Evolutionary conservation across 2,888 invertebrate genomes (phyloP), one percentile per base, ranked within the genome.

Genomic region (Spodoptera picta): DNA sequence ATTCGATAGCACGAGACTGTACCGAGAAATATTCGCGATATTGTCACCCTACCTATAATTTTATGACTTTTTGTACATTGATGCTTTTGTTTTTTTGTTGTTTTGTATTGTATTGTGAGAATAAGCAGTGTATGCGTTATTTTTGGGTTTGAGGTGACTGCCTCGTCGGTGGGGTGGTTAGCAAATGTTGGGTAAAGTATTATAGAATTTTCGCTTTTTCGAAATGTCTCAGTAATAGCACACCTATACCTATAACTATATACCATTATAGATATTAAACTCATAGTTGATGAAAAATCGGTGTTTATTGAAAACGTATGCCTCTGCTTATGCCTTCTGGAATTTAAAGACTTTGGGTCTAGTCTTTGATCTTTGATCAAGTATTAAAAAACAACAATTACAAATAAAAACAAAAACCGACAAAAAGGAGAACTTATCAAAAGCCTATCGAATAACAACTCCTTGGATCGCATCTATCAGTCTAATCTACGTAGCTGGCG

Each of bases 1-100:
- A 93, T 91, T 92, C 92, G 93, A 93, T 93, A 93, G 92, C 89
- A 79, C 83, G 59, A 41, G 41, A 54, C 44, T 58, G 65, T 78
- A 68, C 61, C 58, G 64, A 56, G 79, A 64, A 78, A 73, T 62
- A 52, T 53, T 45, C 58, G 67, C 65, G 80, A 80, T 78, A 82
- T 84, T 89, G 88, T 89, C 88, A 89, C 86, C 82, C 72, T 77
- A 77, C 67, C 36, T 24, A 61, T 66, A 51, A 65, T 66, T 72
- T 75, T 66, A 56, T 54, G 56, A 19, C 10, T 63, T 46, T 47
- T 53, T 57, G 41, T 70, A 58, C 57, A 70, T 49, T 60, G 69
- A 53, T 1, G 55, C 27, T 7, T 46, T 1, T 3, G 36, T 47
- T 6, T 59, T 47, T 48, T 4, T 36, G 7, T 0, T 14, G 51